phyloP scores from a whole-genome alignment of 92 coral and sea anemone species.

The Actinernus sp. region DNA sequence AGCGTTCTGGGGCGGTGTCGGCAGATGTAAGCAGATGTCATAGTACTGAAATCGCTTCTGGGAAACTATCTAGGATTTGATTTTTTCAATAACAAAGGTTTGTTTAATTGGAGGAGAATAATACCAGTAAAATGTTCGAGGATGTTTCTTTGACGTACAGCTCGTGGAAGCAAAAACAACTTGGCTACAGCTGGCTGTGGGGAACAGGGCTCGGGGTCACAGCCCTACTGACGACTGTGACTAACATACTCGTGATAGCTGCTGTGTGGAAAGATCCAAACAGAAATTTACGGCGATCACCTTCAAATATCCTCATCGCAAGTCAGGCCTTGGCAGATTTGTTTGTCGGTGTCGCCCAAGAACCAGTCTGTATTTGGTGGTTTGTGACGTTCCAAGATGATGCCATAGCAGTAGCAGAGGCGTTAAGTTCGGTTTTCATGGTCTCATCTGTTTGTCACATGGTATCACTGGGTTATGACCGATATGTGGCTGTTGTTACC shows the following conservation, averaged over 20 bases:
- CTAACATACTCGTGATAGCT: conserved; percentile 58
- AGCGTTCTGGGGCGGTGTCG: too few relatives aligned
- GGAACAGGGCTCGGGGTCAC: conserved; percentile 17
- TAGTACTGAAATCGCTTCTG: too few relatives aligned
- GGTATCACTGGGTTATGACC: conserved; percentile 65
- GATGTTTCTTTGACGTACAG: too few relatives aligned
- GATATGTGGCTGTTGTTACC: conserved; percentile 67
- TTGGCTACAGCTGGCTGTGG: conserved; percentile 18
- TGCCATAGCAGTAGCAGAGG: conserved; percentile 38
- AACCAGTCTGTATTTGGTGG: conserved; percentile 78
- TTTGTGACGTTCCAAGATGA: conserved; percentile 52
- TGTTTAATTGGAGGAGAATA: too few relatives aligned
- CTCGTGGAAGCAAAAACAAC: conserved; percentile 12
- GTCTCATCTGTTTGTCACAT: conserved; percentile 74
- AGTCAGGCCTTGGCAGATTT: conserved; percentile 84
- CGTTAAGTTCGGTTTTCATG: conserved; percentile 67
- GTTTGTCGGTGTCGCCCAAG: conserved; percentile 69
- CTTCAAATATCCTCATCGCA: conserved; percentile 67
- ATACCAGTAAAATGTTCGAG: too few relatives aligned
- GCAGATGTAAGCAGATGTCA: too few relatives aligned
- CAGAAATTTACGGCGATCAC: conserved; percentile 57
- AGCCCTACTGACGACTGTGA: conserved; percentile 27
- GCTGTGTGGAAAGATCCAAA: conserved; percentile 80
- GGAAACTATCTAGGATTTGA: too few relatives aligned
- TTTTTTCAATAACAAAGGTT: too few relatives aligned